These are phyloP conservation scores for Hippocampus comes DNA, from an alignment of 2,113 vertebrate genomes.

Conservation along the genomic window DNA sequence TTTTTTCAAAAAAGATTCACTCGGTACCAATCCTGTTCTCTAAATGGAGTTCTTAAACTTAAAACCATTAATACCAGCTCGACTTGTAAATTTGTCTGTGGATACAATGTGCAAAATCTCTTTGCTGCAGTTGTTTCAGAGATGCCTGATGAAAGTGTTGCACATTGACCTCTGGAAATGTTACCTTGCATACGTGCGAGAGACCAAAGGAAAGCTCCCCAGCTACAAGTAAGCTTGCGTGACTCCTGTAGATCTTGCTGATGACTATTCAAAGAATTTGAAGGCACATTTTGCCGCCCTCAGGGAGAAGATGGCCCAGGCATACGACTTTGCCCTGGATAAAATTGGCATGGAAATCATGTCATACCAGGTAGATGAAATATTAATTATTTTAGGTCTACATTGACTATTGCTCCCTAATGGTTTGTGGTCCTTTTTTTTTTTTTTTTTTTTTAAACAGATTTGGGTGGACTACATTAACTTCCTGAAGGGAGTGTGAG, in stretches of 20 bases:
- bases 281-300: not conserved
- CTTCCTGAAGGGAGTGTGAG: conserved; percentile 99
- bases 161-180: conserved; percentile 99
- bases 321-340: conserved; percentile 98
- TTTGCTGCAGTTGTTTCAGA: conserved; percentile 87
- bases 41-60: not conserved
- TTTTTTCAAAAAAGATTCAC: not conserved
- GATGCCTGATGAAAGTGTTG: conserved; percentile 99
- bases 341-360: conserved; percentile 99
- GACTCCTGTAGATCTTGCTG: not conserved
- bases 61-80: not conserved
- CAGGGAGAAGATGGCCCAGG: conserved; percentile 99
- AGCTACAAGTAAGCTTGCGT: conserved; percentile 93
- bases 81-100: not conserved
- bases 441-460: conserved; percentile 64
- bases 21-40: not conserved
- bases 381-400: not conserved
- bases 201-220: conserved; percentile 99
- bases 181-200: conserved; percentile 97
- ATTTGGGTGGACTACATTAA: conserved; percentile 99
- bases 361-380: conserved; percentile 90
- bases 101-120: not conserved
- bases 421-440: conserved; percentile 23
- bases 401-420: conserved; percentile 1
- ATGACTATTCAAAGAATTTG: not conserved